phyloP scores from a whole-genome alignment of 2,888 invertebrate genomes.

The Anagyrus pseudococci region DNA sequence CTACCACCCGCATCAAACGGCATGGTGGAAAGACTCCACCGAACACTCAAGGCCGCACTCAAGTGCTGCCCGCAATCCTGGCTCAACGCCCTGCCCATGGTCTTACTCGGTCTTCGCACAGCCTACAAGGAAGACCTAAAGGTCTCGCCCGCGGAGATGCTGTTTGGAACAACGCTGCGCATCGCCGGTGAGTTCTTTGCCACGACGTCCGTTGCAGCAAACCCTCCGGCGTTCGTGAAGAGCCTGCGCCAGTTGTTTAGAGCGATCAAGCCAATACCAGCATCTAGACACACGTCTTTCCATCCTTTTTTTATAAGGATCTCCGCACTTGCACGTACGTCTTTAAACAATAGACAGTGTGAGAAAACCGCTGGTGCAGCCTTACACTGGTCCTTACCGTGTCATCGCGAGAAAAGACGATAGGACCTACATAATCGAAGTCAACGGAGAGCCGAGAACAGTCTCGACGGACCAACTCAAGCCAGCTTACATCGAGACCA shows the following conservation, averaged over 20 bases:
- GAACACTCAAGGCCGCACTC: conserved; percentile 47
- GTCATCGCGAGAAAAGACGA: background rate
- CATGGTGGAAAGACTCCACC: conserved; percentile 46
- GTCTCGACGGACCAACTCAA: background rate
- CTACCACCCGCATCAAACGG: conserved; percentile 44
- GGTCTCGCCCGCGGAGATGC: conserved; percentile 43
- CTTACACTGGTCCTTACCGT: background rate
- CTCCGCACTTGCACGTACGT: background rate
- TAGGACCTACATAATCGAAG: background rate
- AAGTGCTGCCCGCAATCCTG: conserved; percentile 20
- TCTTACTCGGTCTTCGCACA: conserved; percentile 44
- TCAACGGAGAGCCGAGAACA: background rate
- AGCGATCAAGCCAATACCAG: conserved; percentile 21
- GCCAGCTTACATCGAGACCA: background rate
- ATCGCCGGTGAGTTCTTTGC: background rate
- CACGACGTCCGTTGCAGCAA: background rate
- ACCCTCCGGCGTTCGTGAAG: background rate
- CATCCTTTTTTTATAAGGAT: background rate
- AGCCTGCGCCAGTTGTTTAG: conserved; percentile 17
- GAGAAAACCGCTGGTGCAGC: background rate
- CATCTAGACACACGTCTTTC: conserved; percentile 22
- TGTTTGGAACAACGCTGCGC: conserved; percentile 40
- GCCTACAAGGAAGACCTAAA: conserved; percentile 47
- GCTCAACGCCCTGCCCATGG: conserved; percentile 41
- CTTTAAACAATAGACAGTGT: background rate